Percentiles rank a stretch among this genome's conserved stretches.
Conservation (phyloP, 2,888 invertebrate species). For the Timema podura region DNA sequence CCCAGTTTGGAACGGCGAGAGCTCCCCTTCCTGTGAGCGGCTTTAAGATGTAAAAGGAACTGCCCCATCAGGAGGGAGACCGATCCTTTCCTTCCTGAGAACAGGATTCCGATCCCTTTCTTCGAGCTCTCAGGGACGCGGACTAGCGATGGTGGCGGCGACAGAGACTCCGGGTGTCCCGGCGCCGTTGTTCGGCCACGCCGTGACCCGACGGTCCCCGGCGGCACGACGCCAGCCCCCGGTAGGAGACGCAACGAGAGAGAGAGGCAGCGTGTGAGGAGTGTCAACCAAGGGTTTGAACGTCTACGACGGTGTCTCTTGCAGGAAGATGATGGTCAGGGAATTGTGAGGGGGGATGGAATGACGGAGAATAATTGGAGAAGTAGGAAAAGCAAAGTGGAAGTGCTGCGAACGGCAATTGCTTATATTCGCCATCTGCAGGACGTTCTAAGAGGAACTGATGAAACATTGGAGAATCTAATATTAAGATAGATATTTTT, state of each 20-base stretch:
- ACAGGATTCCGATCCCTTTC: constrained; percentile 28
- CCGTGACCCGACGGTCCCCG: not conserved
- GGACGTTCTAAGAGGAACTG: not conserved
- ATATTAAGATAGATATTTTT: no score
- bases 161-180: not conserved
- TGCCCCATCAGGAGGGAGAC: not conserved
- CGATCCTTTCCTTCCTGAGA: constrained; percentile 33
- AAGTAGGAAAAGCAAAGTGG: constrained; percentile 34
- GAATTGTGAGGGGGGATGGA: not conserved
- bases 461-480: no score
- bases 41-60: no score
- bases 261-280: constrained; percentile 34
- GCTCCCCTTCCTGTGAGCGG: no score
- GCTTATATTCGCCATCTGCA: constrained; percentile 31
- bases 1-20: no score
- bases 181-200: not conserved
- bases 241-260: constrained; percentile 33
- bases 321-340: constrained; percentile 15
- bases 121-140: not conserved
- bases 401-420: constrained; percentile 34
- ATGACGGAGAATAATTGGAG: constrained; percentile 14
- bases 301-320: constrained; percentile 32
- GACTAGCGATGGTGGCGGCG: not conserved
- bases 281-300: constrained; percentile 37
- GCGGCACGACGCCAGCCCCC: not conserved